These are phyloP conservation scores for Smutsia temminckii DNA, from an alignment of 2,797 vertebrate genomes.

Conservation along the genomic window DNA sequence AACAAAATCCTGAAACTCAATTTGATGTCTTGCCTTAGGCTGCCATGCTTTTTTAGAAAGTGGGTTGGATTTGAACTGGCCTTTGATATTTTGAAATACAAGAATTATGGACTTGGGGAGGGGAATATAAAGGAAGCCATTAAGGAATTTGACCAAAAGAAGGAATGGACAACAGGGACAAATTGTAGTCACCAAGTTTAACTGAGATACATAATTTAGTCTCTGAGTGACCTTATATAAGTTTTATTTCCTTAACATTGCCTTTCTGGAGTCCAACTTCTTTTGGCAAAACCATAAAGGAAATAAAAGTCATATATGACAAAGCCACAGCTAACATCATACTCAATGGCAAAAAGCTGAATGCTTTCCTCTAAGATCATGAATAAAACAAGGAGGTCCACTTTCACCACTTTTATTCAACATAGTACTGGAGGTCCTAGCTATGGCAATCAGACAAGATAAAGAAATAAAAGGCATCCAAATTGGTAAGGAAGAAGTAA, in stretches of 20 bases:
- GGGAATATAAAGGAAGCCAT: not conserved
- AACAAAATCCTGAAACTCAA: not conserved
- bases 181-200: not conserved
- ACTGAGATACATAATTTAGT: not conserved
- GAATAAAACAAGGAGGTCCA: too few species aligned
- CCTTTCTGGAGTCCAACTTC: not conserved
- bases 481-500: too few species aligned
- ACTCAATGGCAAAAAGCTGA: too few species aligned
- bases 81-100: not conserved
- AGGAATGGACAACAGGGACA: not conserved
- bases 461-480: too few species aligned
- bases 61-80: not conserved
- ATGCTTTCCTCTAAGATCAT: too few species aligned
- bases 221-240: not conserved
- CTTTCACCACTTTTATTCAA: too few species aligned
- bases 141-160: conserved; percentile 10
- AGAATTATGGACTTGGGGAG: not conserved
- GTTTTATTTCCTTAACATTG: not conserved
- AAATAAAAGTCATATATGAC: not conserved
- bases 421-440: too few species aligned
- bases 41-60: not conserved
- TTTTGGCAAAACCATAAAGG: not conserved
- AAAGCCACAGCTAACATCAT: too few species aligned
- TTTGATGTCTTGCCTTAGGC: not conserved
- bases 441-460: too few species aligned